Base-by-base conservation (phyloP, 2,888 invertebrate species). In the Aphodius granarius region DNA sequence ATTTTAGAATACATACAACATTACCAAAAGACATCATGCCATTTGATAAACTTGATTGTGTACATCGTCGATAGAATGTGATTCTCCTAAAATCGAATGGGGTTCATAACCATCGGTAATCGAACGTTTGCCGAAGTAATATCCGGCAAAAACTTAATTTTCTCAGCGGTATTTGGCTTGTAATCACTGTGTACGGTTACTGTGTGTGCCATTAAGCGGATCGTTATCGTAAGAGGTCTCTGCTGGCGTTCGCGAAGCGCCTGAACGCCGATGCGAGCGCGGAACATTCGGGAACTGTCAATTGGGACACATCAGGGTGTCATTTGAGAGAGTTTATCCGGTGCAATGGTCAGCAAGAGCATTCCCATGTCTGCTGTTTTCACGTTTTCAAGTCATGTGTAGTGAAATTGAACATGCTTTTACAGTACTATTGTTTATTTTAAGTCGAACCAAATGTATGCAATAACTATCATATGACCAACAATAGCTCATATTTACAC, bases 111-210 rank as follows among this genome's bases (percentile, higher is more conserved):
- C 21, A 65, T 19, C n/a, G 64, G 19, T 19, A 73, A 73, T 18
- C 64, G 15, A 66, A 66, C 66, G 66, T 21, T 66, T 21, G 66
- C 21, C 15, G 15, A 21, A 63, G 22, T 71, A 75, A 66, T 73
- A 66, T 62, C 63, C 72, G 73, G 78, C 75, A 79, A 80, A 80
- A 78, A 79, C 79, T 79, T 80, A 80, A 79, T 80, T 78, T 78
- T 77, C 75, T 76, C 63, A 75, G 75, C 78, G 78, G 77, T 76
- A 76, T 78, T 75, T 77, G 78, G 75, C 75, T 73, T 78, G 79
- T 79, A 80, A 80, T 80, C 79, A 79, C 75, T 77, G 76, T 79
- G 73, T 78, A 80, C 77, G 74, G 72, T 73, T 71, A 77, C 73
- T 20, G 74, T 73, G 77, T 74, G 43, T 43, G 73, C 78, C 71